A percentile compares a stretch with the other conserved stretches of the same genome.
Conservation (phyloP, 53 echinoderm and acorn worm genomes). For the Holothuria scabra region DNA sequence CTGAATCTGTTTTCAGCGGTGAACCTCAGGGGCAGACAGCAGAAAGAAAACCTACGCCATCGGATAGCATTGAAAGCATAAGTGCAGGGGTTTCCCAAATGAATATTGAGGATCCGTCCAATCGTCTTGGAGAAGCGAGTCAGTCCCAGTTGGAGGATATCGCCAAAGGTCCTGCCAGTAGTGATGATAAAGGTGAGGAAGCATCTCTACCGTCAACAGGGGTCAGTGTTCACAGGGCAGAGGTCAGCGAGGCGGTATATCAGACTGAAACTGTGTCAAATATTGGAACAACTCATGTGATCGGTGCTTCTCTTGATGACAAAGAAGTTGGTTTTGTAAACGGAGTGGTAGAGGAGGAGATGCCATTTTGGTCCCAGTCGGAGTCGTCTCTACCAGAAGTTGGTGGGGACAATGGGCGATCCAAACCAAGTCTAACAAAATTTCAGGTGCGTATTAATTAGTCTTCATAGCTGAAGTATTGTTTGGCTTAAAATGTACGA, state of each 20-base stretch:
- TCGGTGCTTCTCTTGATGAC: constrained; percentile 84
- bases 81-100: constrained; percentile 21
- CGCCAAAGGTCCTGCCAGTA: background rate
- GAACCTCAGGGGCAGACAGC: too few species aligned
- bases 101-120: constrained; percentile 39
- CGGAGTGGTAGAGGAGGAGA: constrained; percentile 84
- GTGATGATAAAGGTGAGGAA: background rate
- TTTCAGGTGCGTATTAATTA: constrained; percentile 3
- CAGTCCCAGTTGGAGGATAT: background rate
- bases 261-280: constrained; percentile 87
- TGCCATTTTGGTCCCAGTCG: constrained; percentile 67
- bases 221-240: constrained; percentile 74
- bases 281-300: constrained; percentile 82
- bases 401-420: constrained; percentile 11
- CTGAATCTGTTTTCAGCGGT: background rate
- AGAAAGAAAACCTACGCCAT: background rate
- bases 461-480: too few species aligned
- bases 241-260: constrained; percentile 73
- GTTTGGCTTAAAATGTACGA: too few species aligned
- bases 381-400: constrained; percentile 28
- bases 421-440: constrained; percentile 13
- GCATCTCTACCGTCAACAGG: background rate
- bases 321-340: constrained; percentile 87
- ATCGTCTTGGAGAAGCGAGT: background rate
- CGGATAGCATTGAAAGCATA: constrained; percentile 17